Conservation (phyloP, 1,140 invertebrate species). For the Aphidius gifuensis region DNA sequence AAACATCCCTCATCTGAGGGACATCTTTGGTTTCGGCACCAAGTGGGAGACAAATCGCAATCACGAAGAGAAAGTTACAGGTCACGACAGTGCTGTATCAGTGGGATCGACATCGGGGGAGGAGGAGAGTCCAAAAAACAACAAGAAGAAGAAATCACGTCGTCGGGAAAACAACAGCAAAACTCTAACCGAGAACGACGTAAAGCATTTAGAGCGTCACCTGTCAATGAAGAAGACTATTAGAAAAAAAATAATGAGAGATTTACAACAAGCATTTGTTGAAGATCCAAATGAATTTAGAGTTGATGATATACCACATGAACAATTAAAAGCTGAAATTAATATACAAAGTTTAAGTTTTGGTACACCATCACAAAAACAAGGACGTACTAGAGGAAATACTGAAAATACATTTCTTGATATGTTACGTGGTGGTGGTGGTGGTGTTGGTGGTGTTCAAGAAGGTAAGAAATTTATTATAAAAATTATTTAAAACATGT, state of each 20-base stretch:
- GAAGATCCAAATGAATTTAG: slow-evolving; percentile 72
- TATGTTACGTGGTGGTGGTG: slow-evolving; percentile 60
- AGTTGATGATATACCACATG: slow-evolving; percentile 64
- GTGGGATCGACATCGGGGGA: slow-evolving; percentile 57
- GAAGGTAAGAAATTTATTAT: no score
- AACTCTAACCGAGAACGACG: slow-evolving; percentile 64
- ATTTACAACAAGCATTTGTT: slow-evolving; percentile 72
- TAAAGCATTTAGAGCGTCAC: slow-evolving; percentile 75
- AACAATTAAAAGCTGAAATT: slow-evolving; percentile 66
- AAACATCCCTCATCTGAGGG: slow-evolving; percentile 66
- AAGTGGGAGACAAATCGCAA: slow-evolving; percentile 45
- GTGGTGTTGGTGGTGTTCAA: not conserved
- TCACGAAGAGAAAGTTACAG: slow-evolving; percentile 45
- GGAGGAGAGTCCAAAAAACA: slow-evolving; percentile 58
- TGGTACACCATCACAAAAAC: slow-evolving; percentile 49
- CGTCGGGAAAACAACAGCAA: slow-evolving; percentile 61
- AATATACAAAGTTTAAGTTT: slow-evolving; percentile 67
- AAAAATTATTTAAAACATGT: no score
- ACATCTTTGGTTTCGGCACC: slow-evolving; percentile 63
- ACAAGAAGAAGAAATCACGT: slow-evolving; percentile 59
- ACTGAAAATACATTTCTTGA: slow-evolving; percentile 68
- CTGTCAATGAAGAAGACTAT: slow-evolving; percentile 86
- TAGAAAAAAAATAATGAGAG: slow-evolving; percentile 80
- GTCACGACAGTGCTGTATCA: slow-evolving; percentile 56
- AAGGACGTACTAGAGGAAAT: slow-evolving; percentile 53